Percentiles rank a stretch among this genome's conserved stretches.
These are phyloP conservation scores for Centropus bengalensis DNA, from an alignment of 2,113 vertebrate genomes.

Conservation along the genomic window DNA sequence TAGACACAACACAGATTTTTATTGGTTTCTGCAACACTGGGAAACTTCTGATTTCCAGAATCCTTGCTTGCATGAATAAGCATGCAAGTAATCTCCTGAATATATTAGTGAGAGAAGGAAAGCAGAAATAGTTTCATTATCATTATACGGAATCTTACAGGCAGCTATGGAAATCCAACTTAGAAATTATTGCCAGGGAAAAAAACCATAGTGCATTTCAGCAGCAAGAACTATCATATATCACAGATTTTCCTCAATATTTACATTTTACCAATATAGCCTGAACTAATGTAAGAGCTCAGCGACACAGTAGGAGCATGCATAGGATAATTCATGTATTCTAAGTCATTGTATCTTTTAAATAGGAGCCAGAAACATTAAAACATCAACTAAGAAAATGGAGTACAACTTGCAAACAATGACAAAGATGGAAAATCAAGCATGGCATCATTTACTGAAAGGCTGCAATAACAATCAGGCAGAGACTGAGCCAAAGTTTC, in stretches of 20 bases:
- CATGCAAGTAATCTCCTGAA: background rate
- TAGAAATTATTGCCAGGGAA: background rate
- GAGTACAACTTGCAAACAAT: background rate
- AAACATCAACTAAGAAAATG: background rate
- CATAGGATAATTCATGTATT: background rate
- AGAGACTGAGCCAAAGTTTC: background rate
- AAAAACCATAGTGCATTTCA: background rate
- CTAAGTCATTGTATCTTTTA: background rate
- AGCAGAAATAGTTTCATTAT: background rate
- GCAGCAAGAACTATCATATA: background rate
- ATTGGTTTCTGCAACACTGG: background rate
- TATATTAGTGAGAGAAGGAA: background rate
- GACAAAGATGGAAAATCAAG: background rate
- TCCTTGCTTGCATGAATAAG: background rate
- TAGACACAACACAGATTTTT: background rate
- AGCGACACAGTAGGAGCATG: background rate
- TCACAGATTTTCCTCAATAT: background rate
- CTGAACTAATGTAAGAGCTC: background rate
- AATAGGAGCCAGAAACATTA: background rate
- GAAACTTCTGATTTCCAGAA: background rate
- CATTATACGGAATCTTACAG: background rate
- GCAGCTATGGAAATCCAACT: background rate
- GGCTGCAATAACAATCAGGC: background rate
- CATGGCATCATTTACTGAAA: background rate
- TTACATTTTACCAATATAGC: background rate